Evolutionary conservation across 2,113 vertebrate genomes (phyloP), one percentile per base, ranked within the genome.

Genomic region (Gnathochromis pfefferi): DNA sequence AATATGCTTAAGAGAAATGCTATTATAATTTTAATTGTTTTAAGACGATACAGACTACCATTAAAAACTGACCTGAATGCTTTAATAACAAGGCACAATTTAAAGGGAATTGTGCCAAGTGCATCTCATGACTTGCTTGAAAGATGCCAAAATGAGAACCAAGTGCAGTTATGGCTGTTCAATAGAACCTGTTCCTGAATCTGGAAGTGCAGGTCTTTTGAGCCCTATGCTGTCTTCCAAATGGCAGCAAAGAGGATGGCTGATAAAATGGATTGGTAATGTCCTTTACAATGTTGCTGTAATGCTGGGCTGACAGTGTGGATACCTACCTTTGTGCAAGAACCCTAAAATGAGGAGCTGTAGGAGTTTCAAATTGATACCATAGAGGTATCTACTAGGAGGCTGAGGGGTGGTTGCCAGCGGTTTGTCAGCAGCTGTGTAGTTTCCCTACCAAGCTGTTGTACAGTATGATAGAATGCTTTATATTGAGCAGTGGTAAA

Each of bases 1-100:
- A 68, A 21, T 68, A 21, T 68, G 7, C 63, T 38, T 40, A 68
- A 38, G 63, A 68, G 0, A 68, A 68, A 38, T 21, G 2, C 31
- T 65, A 65, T 38, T 65, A 60, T 19, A 38, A 65, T 65, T 65
- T n/a, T 7, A 38, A 38, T 38, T 65, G 31, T 65, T 65, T 65
- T 65, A 65, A 38, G 60, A 65, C 0, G 0, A 21, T 65, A 0
- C 60, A 21, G 33, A 13, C 19, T 38, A 38, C 33, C 60, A 65
- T 65, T 65, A n/a, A 68, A 40, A 68, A 13, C 63, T 14, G 19
- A 68, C 4, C 19, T 68, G 35, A 14, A 40, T 40, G 11, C 11
- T 21, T 68, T 68, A 0, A 40, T 40, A 0, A 63, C 17, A 3
- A 63, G 31, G 58, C 31, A 63, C 31, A 65, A 4, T 68, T 68